Evolutionary conservation across 2,113 vertebrate genomes (phyloP).

Genomic region (Aleadryas rufinucha): DNA sequence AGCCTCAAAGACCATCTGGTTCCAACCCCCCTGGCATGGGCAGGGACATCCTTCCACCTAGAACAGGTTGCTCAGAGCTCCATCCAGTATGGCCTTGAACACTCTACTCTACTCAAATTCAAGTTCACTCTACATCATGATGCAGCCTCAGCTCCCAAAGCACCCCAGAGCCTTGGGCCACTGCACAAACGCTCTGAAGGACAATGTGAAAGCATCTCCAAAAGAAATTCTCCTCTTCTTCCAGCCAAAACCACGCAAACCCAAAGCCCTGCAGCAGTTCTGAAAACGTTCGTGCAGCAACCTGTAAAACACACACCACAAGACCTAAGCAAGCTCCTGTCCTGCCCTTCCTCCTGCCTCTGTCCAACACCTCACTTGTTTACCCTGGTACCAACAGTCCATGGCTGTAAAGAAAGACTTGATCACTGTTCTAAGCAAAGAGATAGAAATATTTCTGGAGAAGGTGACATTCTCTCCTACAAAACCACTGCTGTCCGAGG

Average conservation of each 20-base stretch:
- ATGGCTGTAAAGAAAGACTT: neutral
- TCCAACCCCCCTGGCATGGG: neutral
- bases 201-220: fast-evolving
- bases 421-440: neutral
- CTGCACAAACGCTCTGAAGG: neutral
- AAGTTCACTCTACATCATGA: neutral
- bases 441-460: neutral
- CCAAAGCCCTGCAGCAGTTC: neutral
- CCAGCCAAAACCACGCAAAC: neutral
- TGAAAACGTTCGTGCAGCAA: neutral
- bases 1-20: neutral
- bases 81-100: neutral
- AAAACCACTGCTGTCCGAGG: neutral
- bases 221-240: neutral
- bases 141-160: neutral
- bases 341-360: neutral
- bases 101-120: neutral
- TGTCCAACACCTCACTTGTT: fast-evolving
- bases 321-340: neutral
- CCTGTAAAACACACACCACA: fast-evolving
- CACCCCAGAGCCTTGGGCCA: neutral
- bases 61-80: neutral
- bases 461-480: neutral
- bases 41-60: neutral
- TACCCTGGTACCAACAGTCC: neutral